Base-by-base conservation (phyloP, 2,888 invertebrate species). In the Seira ritae region DNA sequence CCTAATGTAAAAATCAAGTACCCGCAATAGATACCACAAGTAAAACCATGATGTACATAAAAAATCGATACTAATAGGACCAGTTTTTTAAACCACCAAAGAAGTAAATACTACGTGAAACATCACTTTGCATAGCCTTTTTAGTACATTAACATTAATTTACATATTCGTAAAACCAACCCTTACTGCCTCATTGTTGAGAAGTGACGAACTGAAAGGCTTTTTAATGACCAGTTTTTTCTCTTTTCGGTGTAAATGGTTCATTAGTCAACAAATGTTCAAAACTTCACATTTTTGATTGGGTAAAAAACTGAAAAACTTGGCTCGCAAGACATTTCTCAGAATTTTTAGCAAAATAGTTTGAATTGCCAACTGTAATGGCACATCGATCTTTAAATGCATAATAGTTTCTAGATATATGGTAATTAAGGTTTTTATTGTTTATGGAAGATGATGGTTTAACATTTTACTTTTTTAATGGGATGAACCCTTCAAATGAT, bases 31-130 rank as follows among this genome's bases (percentile, higher is more conserved):
- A 42, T 42, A 42, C 55, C 55, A 55, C 55, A 55, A 55, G 55
- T 55, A 55, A 55, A 55, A 55, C 2, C 6, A 55, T 55, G 55
- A 3, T 31, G 31, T 31, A 55, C 15, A 31, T 4, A 72, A 68
- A 74, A 19, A 69, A 22, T 31, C n/a, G 72, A 50, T 77, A 68
- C 82, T 82, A 82, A 82, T 82, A 72, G 82, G 77, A 82, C 82
- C 77, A 82, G 82, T 82, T 82, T 82, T 76, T 82, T 19, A 69
- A 76, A 50, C 76, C 82, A 77, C 82, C 82, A 72, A 71, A 77
- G 82, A 37, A 62, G 82, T 70, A 20, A 69, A 77, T 60, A 22
- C 62, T 69, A 76, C 23, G 3, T 50, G 8, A 20, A 37, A 46
- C 37, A 24, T 3, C n/a, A 55, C 23, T 62, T 24, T 22, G 20